Percentiles rank a stretch among this genome's conserved stretches.
Evolutionary conservation across 1,140 invertebrate species (phyloP).

Genomic region (Trichonephila clavata): DNA sequence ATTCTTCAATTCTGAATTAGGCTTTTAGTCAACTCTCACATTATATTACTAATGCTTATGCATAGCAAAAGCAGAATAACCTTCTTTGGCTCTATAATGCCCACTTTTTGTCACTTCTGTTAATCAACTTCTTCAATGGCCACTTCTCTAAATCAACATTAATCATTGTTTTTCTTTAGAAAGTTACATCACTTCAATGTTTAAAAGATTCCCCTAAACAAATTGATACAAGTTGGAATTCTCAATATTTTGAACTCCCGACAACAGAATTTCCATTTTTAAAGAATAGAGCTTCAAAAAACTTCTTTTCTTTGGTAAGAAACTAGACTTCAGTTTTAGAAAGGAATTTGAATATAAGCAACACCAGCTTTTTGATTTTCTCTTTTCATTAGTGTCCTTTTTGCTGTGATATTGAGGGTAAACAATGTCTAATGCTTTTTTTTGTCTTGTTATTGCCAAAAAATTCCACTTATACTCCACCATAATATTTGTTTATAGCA

Average conservation of each 20-base stretch:
- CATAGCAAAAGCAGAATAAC: background rate
- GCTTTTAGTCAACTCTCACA: background rate
- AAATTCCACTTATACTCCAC: too few relatives aligned
- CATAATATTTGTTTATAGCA: too few relatives aligned
- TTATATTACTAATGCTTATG: background rate
- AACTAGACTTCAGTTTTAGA: background rate
- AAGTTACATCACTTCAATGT: constrained; percentile 43
- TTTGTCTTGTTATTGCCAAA: too few relatives aligned
- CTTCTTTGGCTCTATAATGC: background rate
- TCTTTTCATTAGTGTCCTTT: background rate
- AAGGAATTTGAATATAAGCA: background rate
- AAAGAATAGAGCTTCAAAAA: constrained; percentile 40
- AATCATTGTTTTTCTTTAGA: constrained; percentile 50
- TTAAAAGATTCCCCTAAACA: constrained; percentile 23
- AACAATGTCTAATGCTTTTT: too few relatives aligned
- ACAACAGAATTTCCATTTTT: constrained; percentile 62
- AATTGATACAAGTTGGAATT: background rate
- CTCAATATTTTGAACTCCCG: background rate
- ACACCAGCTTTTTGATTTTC: background rate
- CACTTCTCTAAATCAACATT: background rate
- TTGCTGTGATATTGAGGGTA: background rate
- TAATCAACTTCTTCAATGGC: too few relatives aligned
- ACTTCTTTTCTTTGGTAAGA: constrained; percentile 64
- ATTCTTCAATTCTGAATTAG: background rate
- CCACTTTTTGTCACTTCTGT: background rate